Percentiles rank a stretch among this genome's conserved stretches.
Evolutionary conservation across 2,888 invertebrate genomes (phyloP).

Genomic region (Drosophila pegasa): DNA sequence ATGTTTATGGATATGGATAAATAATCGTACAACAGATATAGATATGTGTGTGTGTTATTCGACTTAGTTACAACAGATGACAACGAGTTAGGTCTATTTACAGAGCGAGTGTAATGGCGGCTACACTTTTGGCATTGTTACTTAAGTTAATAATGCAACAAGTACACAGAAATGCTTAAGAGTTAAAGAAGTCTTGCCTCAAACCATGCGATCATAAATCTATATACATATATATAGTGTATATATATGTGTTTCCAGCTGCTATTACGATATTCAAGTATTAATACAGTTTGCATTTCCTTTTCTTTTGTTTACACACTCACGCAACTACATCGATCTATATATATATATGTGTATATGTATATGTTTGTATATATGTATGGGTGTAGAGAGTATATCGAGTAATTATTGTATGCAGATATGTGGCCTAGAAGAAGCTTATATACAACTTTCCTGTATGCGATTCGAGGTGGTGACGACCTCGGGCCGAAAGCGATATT

Average conservation of each 20-base stretch:
- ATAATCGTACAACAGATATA: constrained; percentile 53
- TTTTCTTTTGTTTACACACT: constrained; percentile 31
- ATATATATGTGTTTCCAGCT: constrained; percentile 39
- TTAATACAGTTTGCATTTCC: constrained; percentile 55
- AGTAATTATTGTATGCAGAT: constrained; percentile 20
- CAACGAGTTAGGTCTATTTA: constrained; percentile 71
- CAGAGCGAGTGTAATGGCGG: constrained; percentile 65
- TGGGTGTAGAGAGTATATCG: constrained; percentile 17
- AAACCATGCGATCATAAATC: constrained; percentile 74
- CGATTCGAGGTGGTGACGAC: constrained; percentile 94
- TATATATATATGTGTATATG: constrained; percentile 21
- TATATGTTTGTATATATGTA: constrained; percentile 19
- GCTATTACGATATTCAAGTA: constrained; percentile 63
- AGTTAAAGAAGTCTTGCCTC: constrained; percentile 77
- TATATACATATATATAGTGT: constrained; percentile 10
- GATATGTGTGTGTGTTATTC: constrained; percentile 50
- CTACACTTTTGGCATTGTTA: constrained; percentile 73
- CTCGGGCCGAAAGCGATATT: constrained; percentile 92
- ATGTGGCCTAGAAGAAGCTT: constrained; percentile 82
- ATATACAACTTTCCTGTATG: constrained; percentile 96
- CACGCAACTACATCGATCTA: constrained; percentile 43
- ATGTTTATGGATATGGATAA: constrained; percentile 33
- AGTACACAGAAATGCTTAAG: constrained; percentile 71
- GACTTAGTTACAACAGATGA: constrained; percentile 69
- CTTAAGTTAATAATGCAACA: constrained; percentile 56